Conservation (phyloP, 2,888 invertebrate species). For the Yponomeuta malinellus region DNA sequence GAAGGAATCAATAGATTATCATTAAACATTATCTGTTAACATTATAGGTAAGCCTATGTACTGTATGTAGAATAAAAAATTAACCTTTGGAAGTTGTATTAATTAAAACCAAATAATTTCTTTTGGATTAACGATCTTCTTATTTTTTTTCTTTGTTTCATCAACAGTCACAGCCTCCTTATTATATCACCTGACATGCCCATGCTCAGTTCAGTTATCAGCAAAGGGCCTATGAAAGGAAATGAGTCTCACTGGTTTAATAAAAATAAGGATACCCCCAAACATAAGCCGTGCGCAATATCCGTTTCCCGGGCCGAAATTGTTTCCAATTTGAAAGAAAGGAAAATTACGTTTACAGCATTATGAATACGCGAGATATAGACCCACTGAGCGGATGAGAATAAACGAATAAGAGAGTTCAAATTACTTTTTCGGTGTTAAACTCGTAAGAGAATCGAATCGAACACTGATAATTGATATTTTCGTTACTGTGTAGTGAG, state of each 20-base stretch:
- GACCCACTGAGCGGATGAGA: not conserved
- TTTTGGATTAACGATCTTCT: no score
- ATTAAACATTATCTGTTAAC: no score
- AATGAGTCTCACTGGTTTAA: not conserved
- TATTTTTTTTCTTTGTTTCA: no score
- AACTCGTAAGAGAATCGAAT: not conserved
- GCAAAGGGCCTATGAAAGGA: not conserved
- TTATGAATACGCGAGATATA: not conserved
- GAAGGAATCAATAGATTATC: no score
- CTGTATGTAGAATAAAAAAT: no score
- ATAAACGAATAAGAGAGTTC: not conserved
- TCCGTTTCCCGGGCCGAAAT: not conserved
- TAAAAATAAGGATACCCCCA: not conserved
- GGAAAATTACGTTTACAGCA: not conserved
- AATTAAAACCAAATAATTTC: no score
- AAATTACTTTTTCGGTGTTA: not conserved
- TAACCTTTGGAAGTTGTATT: no score
- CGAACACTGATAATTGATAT: not conserved
- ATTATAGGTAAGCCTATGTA: no score
- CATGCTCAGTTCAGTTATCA: no score
- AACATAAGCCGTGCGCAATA: not conserved
- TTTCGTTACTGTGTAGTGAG: no score
- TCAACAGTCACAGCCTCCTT: no score
- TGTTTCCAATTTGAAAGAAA: slow-evolving; percentile 1
- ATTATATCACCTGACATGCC: no score